A percentile compares a stretch with the other conserved stretches of the same genome.
These are phyloP conservation scores for Lasius fuliginosus DNA, from an alignment of 2,888 invertebrate genomes.

Conservation along the genomic window DNA sequence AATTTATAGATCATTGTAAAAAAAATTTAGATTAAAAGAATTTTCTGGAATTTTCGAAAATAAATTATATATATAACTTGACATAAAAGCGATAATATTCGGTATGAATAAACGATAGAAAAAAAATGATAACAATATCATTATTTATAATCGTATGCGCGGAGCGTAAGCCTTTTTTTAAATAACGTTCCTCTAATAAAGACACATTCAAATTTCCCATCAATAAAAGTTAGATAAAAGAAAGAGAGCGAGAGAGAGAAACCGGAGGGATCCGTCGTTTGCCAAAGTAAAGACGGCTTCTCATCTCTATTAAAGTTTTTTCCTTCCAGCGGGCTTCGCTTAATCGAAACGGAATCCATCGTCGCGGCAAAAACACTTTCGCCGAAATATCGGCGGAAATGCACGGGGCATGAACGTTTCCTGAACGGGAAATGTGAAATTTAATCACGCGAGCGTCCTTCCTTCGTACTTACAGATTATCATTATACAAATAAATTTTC, in stretches of 20 bases:
- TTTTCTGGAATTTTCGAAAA: neutral
- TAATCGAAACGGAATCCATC: neutral
- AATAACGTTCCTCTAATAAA: neutral
- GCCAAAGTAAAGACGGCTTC: neutral
- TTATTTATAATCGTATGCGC: neutral
- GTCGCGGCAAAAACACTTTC: neutral
- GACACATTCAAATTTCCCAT: neutral
- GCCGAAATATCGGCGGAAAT: slow-evolving; percentile 21
- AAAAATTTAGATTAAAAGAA: neutral
- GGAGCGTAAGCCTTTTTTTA: neutral
- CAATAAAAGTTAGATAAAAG: slow-evolving; percentile 3
- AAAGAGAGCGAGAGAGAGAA: neutral
- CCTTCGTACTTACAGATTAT: neutral
- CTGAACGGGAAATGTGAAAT: neutral
- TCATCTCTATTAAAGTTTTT: slow-evolving; percentile 2
- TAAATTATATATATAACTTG: neutral
- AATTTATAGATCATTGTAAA: neutral
- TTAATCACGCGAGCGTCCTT: neutral
- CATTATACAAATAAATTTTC: slow-evolving; percentile 14
- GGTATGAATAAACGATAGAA: neutral
- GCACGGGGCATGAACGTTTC: neutral
- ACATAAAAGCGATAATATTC: neutral
- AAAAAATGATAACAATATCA: neutral
- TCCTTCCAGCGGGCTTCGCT: neutral
- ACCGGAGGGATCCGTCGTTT: neutral